Conservation (phyloP, 2,113 vertebrate genomes). For the Triplophysa dalaica region DNA sequence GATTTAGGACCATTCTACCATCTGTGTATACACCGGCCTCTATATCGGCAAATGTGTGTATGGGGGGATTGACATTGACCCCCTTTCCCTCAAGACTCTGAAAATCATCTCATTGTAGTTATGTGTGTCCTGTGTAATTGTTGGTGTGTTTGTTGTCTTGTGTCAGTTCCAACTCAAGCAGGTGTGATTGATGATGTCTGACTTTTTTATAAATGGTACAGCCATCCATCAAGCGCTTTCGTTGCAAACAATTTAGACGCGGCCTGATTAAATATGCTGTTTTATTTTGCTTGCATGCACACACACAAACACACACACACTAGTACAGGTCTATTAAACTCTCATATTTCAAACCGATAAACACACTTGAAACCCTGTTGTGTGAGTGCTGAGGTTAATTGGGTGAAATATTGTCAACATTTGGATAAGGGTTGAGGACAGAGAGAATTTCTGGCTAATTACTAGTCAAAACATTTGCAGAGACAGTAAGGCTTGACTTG, state of each 20-base stretch:
- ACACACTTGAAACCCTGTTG: conserved; percentile 30
- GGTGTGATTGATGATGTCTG: conserved; percentile 46
- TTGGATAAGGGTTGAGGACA: conserved; percentile 34
- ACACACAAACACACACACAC: not conserved
- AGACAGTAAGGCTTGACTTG: conserved; percentile 37
- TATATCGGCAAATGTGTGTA: not conserved
- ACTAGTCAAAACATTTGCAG: conserved; percentile 54
- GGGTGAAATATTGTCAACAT: conserved; percentile 37
- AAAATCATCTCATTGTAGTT: not conserved
- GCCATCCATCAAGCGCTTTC: conserved; percentile 43
- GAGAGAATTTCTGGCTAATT: conserved; percentile 50
- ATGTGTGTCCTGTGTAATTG: not conserved
- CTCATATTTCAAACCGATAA: conserved; percentile 17
- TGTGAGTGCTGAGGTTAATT: conserved; percentile 37
- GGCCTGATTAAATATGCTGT: conserved; percentile 42
- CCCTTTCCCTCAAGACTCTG: too few species aligned
- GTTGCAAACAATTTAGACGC: conserved; percentile 16
- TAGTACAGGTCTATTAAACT: conserved; percentile 28
- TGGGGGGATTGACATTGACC: not conserved
- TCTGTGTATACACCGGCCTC: too few species aligned
- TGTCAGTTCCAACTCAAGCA: conserved; percentile 13
- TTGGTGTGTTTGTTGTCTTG: not conserved
- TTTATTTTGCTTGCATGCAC: conserved; percentile 19
- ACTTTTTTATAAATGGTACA: conserved; percentile 27
- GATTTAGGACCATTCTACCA: too few species aligned